These are phyloP conservation scores for Zele albiditarsus DNA, from an alignment of 2,888 invertebrate genomes.

Conservation along the genomic window DNA sequence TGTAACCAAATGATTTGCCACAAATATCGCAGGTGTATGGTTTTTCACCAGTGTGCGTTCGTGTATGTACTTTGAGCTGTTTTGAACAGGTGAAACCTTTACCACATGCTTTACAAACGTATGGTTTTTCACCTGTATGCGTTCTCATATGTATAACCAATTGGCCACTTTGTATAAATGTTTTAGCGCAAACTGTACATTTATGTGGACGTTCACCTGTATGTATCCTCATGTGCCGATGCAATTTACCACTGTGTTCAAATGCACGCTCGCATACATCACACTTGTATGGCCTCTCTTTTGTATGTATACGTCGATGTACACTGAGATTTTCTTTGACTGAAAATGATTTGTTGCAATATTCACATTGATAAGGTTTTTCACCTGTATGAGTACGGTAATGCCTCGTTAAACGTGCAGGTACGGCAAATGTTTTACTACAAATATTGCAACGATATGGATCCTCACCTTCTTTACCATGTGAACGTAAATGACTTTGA, in stretches of 20 bases:
- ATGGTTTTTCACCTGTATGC: constrained; percentile 91
- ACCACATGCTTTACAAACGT: constrained; percentile 85
- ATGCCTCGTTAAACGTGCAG: constrained; percentile 88
- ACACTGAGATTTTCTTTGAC: constrained; percentile 94
- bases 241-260: constrained; percentile 92
- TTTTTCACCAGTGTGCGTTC: constrained; percentile 93
- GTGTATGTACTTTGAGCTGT: constrained; percentile 91
- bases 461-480: constrained; percentile 78
- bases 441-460: constrained; percentile 93
- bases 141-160: constrained; percentile 93
- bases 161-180: constrained; percentile 93
- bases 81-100: constrained; percentile 95
- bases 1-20: constrained; percentile 92
- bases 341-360: constrained; percentile 93
- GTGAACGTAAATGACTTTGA: constrained; percentile 81
- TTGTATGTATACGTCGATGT: constrained; percentile 90
- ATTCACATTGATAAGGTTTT: constrained; percentile 92
- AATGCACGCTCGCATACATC: constrained; percentile 91
- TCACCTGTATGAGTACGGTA: constrained; percentile 94
- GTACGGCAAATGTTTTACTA: constrained; percentile 92
- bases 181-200: constrained; percentile 90
- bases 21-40: constrained; percentile 94
- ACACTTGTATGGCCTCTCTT: constrained; percentile 92
- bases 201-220: constrained; percentile 93
- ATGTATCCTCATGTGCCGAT: constrained; percentile 92